Percentiles rank a stretch among this genome's conserved stretches.
phyloP scores from a whole-genome alignment of 2,888 invertebrate genomes.

The Beris chalybata region DNA sequence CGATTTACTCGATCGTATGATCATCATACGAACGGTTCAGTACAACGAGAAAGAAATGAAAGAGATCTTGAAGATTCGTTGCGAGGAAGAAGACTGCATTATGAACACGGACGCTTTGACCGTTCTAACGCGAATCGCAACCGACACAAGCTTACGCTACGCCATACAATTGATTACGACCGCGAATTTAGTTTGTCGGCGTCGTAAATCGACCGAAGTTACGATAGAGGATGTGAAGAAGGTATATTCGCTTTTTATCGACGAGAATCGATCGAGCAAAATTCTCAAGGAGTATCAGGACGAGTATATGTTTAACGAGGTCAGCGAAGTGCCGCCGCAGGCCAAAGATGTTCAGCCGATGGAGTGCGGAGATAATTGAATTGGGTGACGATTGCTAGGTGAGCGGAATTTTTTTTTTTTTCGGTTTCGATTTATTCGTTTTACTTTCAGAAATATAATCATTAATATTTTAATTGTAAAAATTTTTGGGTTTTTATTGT shows the following conservation, averaged over 20 bases:
- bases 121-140: slow-evolving; percentile 89
- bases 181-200: slow-evolving; percentile 88
- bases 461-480: no score
- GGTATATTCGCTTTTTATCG: slow-evolving; percentile 92
- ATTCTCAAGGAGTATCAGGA: slow-evolving; percentile 94
- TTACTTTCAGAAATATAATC: not conserved
- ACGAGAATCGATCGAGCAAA: slow-evolving; percentile 90
- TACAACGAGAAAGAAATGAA: slow-evolving; percentile 87
- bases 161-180: slow-evolving; percentile 97
- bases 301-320: slow-evolving; percentile 89
- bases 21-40: slow-evolving; percentile 88
- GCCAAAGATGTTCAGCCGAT: slow-evolving; percentile 49
- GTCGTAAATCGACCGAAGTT: slow-evolving; percentile 84
- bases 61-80: slow-evolving; percentile 91
- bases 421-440: not conserved
- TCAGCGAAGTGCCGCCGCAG: slow-evolving; percentile 43
- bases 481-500: no score
- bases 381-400: not conserved
- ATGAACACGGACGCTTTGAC: slow-evolving; percentile 88
- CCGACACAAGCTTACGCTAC: slow-evolving; percentile 92
- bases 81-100: slow-evolving; percentile 97
- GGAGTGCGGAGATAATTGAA: slow-evolving; percentile 47
- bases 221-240: slow-evolving; percentile 89
- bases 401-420: not conserved
- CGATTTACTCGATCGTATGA: slow-evolving; percentile 92